phyloP scores from a whole-genome alignment of 1,140 invertebrate species.

The Stenopsyche tienmushanensis region DNA sequence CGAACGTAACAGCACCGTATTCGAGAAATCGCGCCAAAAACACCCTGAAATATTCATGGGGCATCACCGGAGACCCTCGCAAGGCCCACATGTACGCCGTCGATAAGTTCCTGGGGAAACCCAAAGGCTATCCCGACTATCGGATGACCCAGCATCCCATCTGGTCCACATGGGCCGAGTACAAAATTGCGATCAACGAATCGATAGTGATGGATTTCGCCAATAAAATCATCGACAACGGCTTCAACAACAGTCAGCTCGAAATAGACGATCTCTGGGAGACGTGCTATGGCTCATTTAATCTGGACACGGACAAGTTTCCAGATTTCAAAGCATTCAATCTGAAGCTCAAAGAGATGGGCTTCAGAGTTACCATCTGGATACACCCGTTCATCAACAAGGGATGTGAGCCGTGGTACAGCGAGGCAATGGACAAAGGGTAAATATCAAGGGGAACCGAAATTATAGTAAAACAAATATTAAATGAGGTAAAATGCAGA shows the following conservation, averaged over 20 bases:
- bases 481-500: too few relatives aligned
- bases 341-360: conserved; percentile 56
- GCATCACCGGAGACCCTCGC: conserved; percentile 60
- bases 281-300: conserved; percentile 74
- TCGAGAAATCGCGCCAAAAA: conserved; percentile 47
- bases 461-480: conserved; percentile 2
- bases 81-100: conserved; percentile 65
- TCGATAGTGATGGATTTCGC: conserved; percentile 65
- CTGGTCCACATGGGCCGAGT: conserved; percentile 86
- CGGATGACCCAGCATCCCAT: conserved; percentile 75
- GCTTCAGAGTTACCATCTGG: conserved; percentile 74
- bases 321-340: conserved; percentile 60
- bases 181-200: conserved; percentile 68
- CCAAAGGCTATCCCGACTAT: conserved; percentile 66
- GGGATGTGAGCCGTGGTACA: conserved; percentile 61
- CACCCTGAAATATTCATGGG: conserved; percentile 61
- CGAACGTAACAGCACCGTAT: conserved; percentile 59
- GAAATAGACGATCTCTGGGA: conserved; percentile 88
- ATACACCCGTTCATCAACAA: conserved; percentile 83
- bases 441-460: conserved; percentile 18
- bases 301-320: conserved; percentile 67
- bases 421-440: conserved; percentile 53
- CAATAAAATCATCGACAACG: conserved; percentile 62
- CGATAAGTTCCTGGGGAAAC: conserved; percentile 60
- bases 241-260: conserved; percentile 71